Base-by-base conservation (phyloP, 2,797 vertebrate species). In the Ptychadena robeensis region DNA sequence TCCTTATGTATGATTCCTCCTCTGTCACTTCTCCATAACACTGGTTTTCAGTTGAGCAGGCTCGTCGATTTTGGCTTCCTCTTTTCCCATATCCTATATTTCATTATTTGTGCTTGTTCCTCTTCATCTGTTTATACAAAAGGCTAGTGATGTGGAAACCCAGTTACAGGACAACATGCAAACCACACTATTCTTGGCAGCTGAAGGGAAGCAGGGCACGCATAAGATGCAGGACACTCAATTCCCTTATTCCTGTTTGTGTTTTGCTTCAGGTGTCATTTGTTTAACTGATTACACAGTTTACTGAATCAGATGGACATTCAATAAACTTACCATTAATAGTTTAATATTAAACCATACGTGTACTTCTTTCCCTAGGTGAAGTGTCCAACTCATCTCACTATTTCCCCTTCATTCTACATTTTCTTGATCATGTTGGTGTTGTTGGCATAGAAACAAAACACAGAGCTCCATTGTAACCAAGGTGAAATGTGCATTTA, bases 11-110 rank as follows among this genome's bases (percentile, higher is more conserved):
- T 92, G 95, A 96, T 98, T 98, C 96, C 96, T 94, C 96, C 97
- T 97, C 94, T 96, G 96, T 96, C 95, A 97, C 97, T 98, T 97
- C 97, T 97, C 97, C 96, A 95, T 96, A 96, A 94, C 91, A 96
- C 96, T 96, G 87, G 88, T 92, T 89, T 96, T 97, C 95, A 86
- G 96, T 97, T 97, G 93, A 94, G 92, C 94, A 93, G 89, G 85
- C 88, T 87, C 91, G 94, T 92, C 87, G 59, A 86, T 85, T 89
- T 89, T 87, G 92, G 94, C 96, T 98, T 98, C 97, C 97, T 94
- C 97, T 98, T 98, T 85, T 96, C 95, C 94, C 87, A 92, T 96
- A 97, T 95, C 97, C 96, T 96, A 94, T 95, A 96, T 96, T 97
- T 97, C 96, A 96, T 93, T 96, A 94, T 92, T 95, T 94, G 91